phyloP scores from a whole-genome alignment of 2,113 vertebrate genomes.

The Climacteris rufus region DNA sequence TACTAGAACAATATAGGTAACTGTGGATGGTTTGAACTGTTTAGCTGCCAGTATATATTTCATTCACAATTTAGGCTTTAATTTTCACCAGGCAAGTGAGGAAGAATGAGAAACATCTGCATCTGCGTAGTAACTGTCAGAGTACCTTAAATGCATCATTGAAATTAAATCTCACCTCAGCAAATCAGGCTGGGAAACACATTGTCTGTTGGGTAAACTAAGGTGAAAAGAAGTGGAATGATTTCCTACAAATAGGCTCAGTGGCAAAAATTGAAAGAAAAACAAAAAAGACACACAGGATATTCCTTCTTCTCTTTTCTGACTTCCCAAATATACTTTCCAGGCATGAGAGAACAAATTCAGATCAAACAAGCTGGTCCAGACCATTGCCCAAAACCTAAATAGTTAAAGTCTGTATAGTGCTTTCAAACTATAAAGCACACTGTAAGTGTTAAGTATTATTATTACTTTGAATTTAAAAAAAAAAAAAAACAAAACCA shows the following conservation, averaged over 20 bases:
- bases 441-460: constrained; percentile 44
- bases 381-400: not conserved
- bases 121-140: not conserved
- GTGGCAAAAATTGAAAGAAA: not conserved
- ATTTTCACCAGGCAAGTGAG: constrained; percentile 13
- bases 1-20: constrained; percentile 12
- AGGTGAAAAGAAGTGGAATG: not conserved
- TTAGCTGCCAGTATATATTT: constrained; percentile 2
- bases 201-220: not conserved
- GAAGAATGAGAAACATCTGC: constrained; percentile 21
- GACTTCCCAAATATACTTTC: not conserved
- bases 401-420: constrained; percentile 25
- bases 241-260: not conserved
- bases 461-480: constrained; percentile 54
- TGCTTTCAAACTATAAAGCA: constrained; percentile 42
- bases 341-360: not conserved
- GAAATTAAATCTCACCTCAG: not conserved
- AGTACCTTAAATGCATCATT: not conserved
- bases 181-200: not conserved
- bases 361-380: not conserved
- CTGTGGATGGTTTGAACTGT: not conserved
- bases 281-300: not conserved
- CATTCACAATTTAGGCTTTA: not conserved
- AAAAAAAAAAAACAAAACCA: constrained; percentile 62
- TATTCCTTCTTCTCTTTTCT: not conserved